Evolutionary conservation across 2,888 invertebrate species (phyloP), one percentile per base, ranked within the genome.

Genomic region (Ectropis crepuscularia): DNA sequence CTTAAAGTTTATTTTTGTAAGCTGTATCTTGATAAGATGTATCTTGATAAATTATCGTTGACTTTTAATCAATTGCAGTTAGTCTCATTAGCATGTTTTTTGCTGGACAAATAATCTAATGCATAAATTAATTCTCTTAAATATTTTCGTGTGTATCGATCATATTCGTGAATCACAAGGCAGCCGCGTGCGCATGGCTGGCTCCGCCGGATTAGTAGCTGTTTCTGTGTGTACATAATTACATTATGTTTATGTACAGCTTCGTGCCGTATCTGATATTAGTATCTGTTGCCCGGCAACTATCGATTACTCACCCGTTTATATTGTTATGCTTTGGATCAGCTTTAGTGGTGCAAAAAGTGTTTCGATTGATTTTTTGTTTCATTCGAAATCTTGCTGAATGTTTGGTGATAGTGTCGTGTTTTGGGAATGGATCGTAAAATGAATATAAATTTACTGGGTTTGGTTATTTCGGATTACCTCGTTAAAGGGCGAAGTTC

Each of bases 231-330:
- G 16, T 28, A 2, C 16, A 4, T 57, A 42, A 41, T 62, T 57
- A 16, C 28, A 16, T 60, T 48, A 42, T 43, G 37, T 62, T 16
- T 39, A 7, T 60, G 42, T 43, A 42, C 16, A 57, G 41, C 47
- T 28, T 41, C 42, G 57, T 42, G 41, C 28, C 28, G 55, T 38
- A 51, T n/a, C 48, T 38, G 53, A 58, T 58, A 58, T 48, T 39
- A 11, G 28, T 58, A 53, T 58, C 57, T 58, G 63, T 63, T 58
- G 54, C 63, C 41, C 48, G 38, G 45, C 54, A 50, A 63, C 49
- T 54, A 63, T 54, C 45, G 54, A 63, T 63, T 59, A 53, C 45
- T 57, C 63, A 63, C 54, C 39, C 53, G 58, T 58, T 63, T 53
- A 43, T 38, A 53, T 57, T 57, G 42, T 53, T 43, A 46, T 39